Conservation (phyloP, 2,113 vertebrate species). For the Noctilio leporinus region DNA sequence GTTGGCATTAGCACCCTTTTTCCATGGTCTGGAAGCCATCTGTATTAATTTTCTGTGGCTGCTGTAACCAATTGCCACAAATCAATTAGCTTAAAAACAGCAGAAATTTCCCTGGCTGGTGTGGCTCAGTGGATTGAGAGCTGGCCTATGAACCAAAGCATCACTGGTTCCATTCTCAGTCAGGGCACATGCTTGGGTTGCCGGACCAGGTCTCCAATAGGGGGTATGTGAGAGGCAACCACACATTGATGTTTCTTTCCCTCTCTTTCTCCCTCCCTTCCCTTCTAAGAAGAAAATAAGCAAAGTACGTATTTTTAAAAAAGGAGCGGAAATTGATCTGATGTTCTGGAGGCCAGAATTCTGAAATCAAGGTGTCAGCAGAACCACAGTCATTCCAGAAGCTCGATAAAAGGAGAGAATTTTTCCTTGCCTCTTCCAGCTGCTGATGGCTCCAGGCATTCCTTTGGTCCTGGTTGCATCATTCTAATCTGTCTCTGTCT, state of each 20-base stretch:
- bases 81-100: not conserved
- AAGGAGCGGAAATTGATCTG: not conserved
- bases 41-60: not conserved
- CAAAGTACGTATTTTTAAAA: too few relatives aligned
- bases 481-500: not conserved
- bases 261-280: too few relatives aligned
- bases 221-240: too few relatives aligned
- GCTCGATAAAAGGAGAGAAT: not conserved
- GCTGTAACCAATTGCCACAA: not conserved
- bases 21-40: not conserved
- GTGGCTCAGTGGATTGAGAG: too few relatives aligned
- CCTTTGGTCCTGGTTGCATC: not conserved
- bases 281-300: too few relatives aligned
- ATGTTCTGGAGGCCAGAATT: not conserved
- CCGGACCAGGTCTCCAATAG: too few relatives aligned
- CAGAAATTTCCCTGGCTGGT: too few relatives aligned
- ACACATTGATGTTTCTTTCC: too few relatives aligned
- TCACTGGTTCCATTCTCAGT: too few relatives aligned
- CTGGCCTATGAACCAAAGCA: too few relatives aligned
- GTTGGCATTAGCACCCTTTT: not conserved
- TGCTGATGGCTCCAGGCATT: not conserved
- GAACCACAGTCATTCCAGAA: not conserved
- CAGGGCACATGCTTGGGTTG: too few relatives aligned
- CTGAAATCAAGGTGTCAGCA: not conserved
- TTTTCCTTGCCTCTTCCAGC: not conserved